Percentiles rank a stretch among this genome's conserved stretches.
Evolutionary conservation across 2,113 vertebrate species (phyloP).

Genomic region (Carassius carassius): DNA sequence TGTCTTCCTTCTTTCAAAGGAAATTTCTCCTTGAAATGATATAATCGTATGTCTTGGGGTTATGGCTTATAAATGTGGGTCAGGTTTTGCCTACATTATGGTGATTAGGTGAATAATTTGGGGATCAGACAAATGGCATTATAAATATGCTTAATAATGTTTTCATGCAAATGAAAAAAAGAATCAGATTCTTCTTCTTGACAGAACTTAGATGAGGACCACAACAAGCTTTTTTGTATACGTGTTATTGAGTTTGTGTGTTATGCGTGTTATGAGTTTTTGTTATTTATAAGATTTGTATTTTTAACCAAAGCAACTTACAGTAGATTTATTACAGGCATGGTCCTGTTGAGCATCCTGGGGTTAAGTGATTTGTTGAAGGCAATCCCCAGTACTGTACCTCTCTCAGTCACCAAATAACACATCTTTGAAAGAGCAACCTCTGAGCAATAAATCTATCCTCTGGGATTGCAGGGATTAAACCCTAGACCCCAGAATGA

Average conservation of each 20-base stretch:
- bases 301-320: neutral
- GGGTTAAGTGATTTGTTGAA: slow-evolving; percentile 21
- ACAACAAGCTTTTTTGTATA: neutral
- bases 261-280: neutral
- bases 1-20: neutral
- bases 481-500: slow-evolving; percentile 11
- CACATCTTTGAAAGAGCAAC: slow-evolving; percentile 26
- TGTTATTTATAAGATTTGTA: neutral
- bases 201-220: neutral
- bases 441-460: slow-evolving; percentile 20
- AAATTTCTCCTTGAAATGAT: neutral
- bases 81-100: neutral
- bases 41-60: neutral
- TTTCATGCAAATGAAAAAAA: neutral
- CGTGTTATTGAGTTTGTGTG: neutral
- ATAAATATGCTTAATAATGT: neutral
- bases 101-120: neutral
- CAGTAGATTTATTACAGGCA: neutral
- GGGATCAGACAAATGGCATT: neutral
- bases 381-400: slow-evolving; percentile 8
- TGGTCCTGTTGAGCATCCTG: neutral
- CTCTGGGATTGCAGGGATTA: slow-evolving; percentile 14
- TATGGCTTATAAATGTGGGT: neutral
- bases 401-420: slow-evolving; percentile 6
- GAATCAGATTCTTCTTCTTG: slow-evolving; percentile 11